Evolutionary conservation across 2,797 vertebrate species (phyloP), one percentile per base, ranked within the genome.

Genomic region (Microctenopoma steveboyesi): DNA sequence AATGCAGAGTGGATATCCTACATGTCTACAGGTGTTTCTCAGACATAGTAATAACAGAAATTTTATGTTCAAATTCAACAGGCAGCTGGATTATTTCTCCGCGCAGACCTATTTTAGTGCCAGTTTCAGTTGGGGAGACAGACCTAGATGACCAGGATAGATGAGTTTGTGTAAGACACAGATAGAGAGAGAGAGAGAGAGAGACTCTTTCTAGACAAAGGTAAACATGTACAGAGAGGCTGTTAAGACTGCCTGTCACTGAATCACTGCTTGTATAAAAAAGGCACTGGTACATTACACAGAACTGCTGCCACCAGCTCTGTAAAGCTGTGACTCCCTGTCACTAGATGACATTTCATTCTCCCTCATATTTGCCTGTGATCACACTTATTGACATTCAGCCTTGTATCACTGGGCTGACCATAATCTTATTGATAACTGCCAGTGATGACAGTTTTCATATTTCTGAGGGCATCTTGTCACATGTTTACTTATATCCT

Each of bases 221-320:
- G 55, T 88, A 88, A 88, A 88, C 84, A 82, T 64, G 35, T 54
- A 56, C 58, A 64, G 60, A 62, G 70, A 72, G 76, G 13, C 65
- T 75, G 72, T 74, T 67, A 57, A 56, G 55, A 72, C 73, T 70
- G 64, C 33, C 65, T 79, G 77, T 84, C 63, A 68, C 52, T 16
- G 22, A 51, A 69, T 68, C 72, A 70, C 77, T 72, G 68, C 63
- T 83, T 87, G 72, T 76, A 78, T 83, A 76, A 84, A 84, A 79
- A 42, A 68, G 39, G 4, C 64, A 72, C 30, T 40, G 59, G 68
- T 66, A 79, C 78, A 81, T 74, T 70, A 63, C 58, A 64, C 84
- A 84, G 70, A 82, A 52, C 68, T 64, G 52, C 51, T 50, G 61
- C 28, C 52, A 59, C 35, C 18, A 46, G n/a, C 46, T 75, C 56